A percentile compares a stretch with the other conserved stretches of the same genome.
phyloP scores from a whole-genome alignment of 2,797 vertebrate genomes.

The Myiothlypis chrysogaster region DNA sequence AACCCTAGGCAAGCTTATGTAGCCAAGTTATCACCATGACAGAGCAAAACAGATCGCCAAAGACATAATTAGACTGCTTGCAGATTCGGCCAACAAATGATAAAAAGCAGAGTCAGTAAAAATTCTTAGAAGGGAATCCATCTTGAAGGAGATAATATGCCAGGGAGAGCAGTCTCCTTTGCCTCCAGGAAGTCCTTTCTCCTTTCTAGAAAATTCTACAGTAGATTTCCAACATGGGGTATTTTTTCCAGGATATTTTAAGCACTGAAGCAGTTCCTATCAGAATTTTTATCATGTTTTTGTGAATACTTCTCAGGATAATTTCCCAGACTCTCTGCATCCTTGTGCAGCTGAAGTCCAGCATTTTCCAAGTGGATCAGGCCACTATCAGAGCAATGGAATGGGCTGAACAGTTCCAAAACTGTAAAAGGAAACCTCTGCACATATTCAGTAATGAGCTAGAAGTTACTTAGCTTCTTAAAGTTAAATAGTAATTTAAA shows the following conservation, averaged over 20 bases:
- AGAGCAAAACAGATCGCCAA: background rate
- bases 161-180: background rate
- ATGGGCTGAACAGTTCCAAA: background rate
- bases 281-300: background rate
- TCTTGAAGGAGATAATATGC: background rate
- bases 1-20: background rate
- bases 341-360: background rate
- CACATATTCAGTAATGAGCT: background rate
- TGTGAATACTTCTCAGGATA: background rate
- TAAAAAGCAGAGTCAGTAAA: background rate
- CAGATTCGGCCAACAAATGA: background rate
- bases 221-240: rapidly evolving
- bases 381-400: background rate
- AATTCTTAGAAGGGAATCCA: background rate
- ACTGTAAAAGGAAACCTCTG: background rate
- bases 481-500: background rate
- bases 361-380: background rate
- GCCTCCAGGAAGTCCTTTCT: background rate
- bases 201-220: background rate
- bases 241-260: background rate
- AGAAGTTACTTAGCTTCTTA: background rate
- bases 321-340: background rate
- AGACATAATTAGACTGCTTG: background rate
- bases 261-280: background rate
- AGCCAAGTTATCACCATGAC: background rate